Evolutionary conservation across 2,888 invertebrate genomes (phyloP), one percentile per base, ranked within the genome.

Genomic region (Diadegma fenestrale): DNA sequence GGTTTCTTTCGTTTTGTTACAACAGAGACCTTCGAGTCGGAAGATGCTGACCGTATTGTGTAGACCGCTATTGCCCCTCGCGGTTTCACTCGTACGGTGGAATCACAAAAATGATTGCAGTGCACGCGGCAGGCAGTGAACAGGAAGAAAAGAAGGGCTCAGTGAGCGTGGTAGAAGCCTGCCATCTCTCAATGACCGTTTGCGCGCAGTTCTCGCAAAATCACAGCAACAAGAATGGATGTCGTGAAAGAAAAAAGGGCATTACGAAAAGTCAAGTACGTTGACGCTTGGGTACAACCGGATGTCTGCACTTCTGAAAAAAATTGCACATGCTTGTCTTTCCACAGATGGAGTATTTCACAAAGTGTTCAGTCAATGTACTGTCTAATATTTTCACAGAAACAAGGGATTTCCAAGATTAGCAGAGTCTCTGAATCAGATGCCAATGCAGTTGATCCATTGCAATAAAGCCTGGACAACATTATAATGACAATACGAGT

Each of bases 231-330:
- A 76, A 80, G 37, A 43, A 63, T 41, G 14, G 30, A 45, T n/a
- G 54, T 78, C 61, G 69, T 61, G 68, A 80, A 63, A 72, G 37
- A 66, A 73, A 54, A 45, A 54, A 61, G 80, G 66, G 81, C 79
- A 63, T 14, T 26, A 66, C 58, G 63, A 45, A 43, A 84, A 79
- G 45, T 76, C 89, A 90, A 89, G 91, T 90, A 89, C 90, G 89
- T 90, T 90, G 89, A 91, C 91, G 90, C 89, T 82, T 88, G 83
- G 81, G 82, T 78, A 78, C 84, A 90, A 90, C 90, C 90, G 90
- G 90, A 91, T 90, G 89, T 90, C 86, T 87, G 85, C 83, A 81
- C 80, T 87, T 87, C 37, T 37, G 8, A 80, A 88, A 88, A n/a
- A 88, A 88, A 88, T 87, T 89, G 86, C 82, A 69, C 77, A 68